Evolutionary conservation across 1,140 invertebrate genomes (phyloP).

Genomic region (Arion vulgaris): DNA sequence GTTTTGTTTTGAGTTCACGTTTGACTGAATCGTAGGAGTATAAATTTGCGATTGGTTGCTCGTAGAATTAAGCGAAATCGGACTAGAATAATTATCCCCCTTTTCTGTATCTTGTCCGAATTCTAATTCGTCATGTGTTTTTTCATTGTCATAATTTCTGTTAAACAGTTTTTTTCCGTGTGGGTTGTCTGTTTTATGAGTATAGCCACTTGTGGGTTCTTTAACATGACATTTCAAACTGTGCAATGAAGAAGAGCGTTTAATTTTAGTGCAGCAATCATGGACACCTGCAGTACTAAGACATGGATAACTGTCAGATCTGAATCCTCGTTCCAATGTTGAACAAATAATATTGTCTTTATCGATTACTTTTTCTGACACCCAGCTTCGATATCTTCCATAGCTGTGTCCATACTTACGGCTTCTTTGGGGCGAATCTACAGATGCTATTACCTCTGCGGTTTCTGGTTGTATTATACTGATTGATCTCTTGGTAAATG

Average conservation of each 20-base stretch:
- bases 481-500: background rate
- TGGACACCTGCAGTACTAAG: background rate
- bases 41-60: too few relatives aligned
- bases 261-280: background rate
- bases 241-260: background rate
- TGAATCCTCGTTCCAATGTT: background rate
- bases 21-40: too few relatives aligned
- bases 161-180: too few relatives aligned
- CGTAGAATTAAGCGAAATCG: too few relatives aligned
- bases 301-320: background rate
- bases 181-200: too few relatives aligned
- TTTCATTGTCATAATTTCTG: too few relatives aligned
- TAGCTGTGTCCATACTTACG: slow-evolving; percentile 6
- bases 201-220: background rate
- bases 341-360: background rate
- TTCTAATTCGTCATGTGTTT: too few relatives aligned
- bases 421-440: background rate
- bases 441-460: background rate
- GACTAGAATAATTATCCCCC: too few relatives aligned
- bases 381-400: slow-evolving; percentile 17
- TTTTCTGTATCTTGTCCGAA: too few relatives aligned
- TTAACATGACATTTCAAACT: background rate
- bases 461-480: background rate
- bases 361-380: background rate
- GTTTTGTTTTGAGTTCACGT: too few relatives aligned